Evolutionary conservation across 2,888 invertebrate species (phyloP), one percentile per base, ranked within the genome.

Genomic region (Argynnis bischoffii): DNA sequence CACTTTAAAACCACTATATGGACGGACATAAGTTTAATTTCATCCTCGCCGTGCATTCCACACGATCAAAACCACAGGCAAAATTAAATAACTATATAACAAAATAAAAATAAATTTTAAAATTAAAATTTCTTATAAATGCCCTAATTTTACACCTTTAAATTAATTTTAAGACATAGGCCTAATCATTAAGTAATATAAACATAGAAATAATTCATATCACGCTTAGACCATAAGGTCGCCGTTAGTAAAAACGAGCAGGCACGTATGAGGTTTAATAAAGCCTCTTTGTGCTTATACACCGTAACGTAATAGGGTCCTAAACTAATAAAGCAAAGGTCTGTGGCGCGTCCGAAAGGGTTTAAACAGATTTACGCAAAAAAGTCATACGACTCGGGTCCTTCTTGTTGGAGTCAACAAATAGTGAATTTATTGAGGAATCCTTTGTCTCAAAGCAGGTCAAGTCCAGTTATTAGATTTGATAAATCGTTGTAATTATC

Each of bases 311-410:
- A 89, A 89, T 88, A 85, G 87, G 87, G 85, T 85, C 89, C 89
- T 90, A 90, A 90, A 86, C 89, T 90, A 90, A 90, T 90, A 90
- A 85, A 84, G 80, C 77, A 75, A 79, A 80, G 82, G 85, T 82
- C 79, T 78, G 78, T 78, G 81, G 78, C 77, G 75, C 78, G 70
- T 61, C 56, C 50, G 67, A 69, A 74, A 73, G 75, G 84, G 82
- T 85, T 87, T 82, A 84, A 89, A 85, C 85, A 85, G 86, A 86
- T 88, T 87, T 84, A 78, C 79, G 83, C 79, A 86, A 88, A 88
- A 86, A 87, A 88, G 79, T 79, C 80, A 64, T 67, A 66, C 54
- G 46, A 55, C 63, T 70, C 68, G 65, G 70, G 55, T 46, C 61
- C 61, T 63, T 59, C 69, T 65, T 69, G 69, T 67, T 50, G 71